Conservation (phyloP, 1,140 invertebrate species). For the Macrocentrus cingulum region DNA sequence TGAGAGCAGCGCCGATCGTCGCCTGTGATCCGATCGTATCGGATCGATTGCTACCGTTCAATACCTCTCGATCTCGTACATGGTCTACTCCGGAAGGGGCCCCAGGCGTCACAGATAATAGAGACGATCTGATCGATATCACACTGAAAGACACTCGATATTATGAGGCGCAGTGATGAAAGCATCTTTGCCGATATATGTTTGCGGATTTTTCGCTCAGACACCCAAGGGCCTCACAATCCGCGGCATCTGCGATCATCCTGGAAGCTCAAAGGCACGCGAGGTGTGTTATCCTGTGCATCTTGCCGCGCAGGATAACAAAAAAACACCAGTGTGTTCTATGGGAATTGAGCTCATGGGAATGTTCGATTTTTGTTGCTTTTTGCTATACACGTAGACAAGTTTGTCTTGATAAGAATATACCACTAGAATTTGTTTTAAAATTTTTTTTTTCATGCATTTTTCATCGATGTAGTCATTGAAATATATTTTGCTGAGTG, state of each 20-base stretch:
- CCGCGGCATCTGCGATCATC: conserved; percentile 39
- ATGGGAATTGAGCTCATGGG: too few species aligned
- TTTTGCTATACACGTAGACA: too few species aligned
- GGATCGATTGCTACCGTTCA: conserved; percentile 33
- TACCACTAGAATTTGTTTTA: too few species aligned
- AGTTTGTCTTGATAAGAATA: too few species aligned
- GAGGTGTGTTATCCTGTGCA: conserved; percentile 33
- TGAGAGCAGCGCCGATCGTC: conserved; percentile 24
- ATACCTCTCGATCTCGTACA: neutral
- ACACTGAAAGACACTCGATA: neutral
- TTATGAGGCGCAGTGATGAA: neutral
- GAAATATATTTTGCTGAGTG: too few species aligned
- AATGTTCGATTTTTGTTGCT: too few species aligned
- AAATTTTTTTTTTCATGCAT: too few species aligned
- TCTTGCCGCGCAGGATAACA: neutral
- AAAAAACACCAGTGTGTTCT: too few species aligned
- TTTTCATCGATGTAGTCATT: too few species aligned
- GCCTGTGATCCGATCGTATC: conserved; percentile 30
- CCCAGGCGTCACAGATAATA: conserved; percentile 13
- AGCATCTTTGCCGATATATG: neutral
- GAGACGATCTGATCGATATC: conserved; percentile 13
- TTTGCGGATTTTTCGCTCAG: neutral
- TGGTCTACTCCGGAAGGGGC: neutral
- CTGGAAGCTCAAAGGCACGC: conserved; percentile 28
- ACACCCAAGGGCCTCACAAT: conserved; percentile 24